Conservation (phyloP, 2,113 vertebrate genomes). For the Collichthys lucidus region DNA sequence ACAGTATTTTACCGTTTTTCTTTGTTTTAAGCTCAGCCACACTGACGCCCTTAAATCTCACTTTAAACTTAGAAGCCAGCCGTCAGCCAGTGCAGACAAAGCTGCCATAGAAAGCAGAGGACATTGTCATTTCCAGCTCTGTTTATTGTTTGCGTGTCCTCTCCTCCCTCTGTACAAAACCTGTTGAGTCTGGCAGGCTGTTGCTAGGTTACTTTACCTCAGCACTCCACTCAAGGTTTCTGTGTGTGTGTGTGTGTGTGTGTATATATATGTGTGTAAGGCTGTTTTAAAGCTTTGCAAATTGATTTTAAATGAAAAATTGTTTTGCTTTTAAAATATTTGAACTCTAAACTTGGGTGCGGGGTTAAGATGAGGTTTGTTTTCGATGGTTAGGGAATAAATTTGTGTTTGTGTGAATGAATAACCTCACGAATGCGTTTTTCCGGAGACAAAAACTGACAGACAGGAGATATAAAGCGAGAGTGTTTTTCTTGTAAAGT, state of each 20-base stretch:
- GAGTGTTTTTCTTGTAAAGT: constrained; percentile 11
- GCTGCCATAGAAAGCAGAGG: constrained; percentile 24
- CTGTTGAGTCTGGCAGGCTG: constrained; percentile 71
- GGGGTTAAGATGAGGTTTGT: not conserved
- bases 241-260: constrained; percentile 2
- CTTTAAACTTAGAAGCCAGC: not conserved
- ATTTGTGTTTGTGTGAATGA: constrained; percentile 17
- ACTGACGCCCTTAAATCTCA: not conserved
- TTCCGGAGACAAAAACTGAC: constrained; percentile 15
- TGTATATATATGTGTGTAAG: not conserved
- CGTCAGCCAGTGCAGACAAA: constrained; percentile 14
- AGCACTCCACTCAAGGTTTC: constrained; percentile 34
- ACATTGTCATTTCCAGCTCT: constrained; percentile 53
- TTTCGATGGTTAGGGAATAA: not conserved
- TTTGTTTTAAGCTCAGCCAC: not conserved
- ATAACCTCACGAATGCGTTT: not conserved
- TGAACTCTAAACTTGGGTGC: not conserved
- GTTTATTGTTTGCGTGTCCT: constrained; percentile 60
- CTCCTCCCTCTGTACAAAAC: constrained; percentile 54
- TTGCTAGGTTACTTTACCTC: constrained; percentile 81
- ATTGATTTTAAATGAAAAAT: constrained; percentile 13
- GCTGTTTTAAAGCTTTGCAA: not conserved
- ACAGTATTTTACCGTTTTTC: too few species aligned
- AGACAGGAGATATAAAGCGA: constrained; percentile 19
- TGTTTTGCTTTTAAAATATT: not conserved